A percentile compares a stretch with the other conserved stretches of the same genome.
These are phyloP conservation scores for Leptinotarsa tumamoca DNA, from an alignment of 2,888 invertebrate genomes.

Conservation along the genomic window DNA sequence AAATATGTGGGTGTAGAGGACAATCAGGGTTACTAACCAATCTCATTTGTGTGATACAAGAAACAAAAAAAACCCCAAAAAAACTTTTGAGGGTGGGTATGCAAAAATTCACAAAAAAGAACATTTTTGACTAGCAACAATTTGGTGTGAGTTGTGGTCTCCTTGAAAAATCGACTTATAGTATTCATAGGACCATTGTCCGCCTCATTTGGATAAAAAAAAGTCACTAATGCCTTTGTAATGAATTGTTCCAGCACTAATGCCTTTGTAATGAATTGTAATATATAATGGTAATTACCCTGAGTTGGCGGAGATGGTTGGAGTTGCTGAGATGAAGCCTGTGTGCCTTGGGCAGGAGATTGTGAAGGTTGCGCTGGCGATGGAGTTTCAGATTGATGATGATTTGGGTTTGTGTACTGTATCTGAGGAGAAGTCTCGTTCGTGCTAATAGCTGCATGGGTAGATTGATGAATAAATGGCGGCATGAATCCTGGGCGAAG, in stretches of 20 bases:
- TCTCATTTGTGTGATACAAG: slow-evolving; percentile 63
- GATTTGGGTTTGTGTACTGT: slow-evolving; percentile 58
- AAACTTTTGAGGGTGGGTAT: no score
- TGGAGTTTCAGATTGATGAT: slow-evolving; percentile 69
- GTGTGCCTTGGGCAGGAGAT: slow-evolving; percentile 58
- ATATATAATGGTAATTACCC: slow-evolving; percentile 62
- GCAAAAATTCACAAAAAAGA: no score
- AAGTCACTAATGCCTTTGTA: no score
- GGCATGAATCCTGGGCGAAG: no score
- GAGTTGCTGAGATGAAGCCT: slow-evolving; percentile 65
- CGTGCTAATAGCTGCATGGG: slow-evolving; percentile 70
- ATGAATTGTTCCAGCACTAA: slow-evolving; percentile 62
- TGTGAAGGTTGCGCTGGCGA: slow-evolving; percentile 64
- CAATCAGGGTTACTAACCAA: no score
- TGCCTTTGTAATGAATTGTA: slow-evolving; percentile 65
- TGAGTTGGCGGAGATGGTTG: slow-evolving; percentile 70
- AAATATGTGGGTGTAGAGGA: no score
- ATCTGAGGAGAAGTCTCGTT: slow-evolving; percentile 70
- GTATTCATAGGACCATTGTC: no score
- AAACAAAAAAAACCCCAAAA: no score
- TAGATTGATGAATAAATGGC: slow-evolving; percentile 64
- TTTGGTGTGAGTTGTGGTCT: no score
- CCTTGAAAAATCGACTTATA: no score
- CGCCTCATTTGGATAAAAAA: slow-evolving; percentile 63
- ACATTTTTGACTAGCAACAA: no score